Percentiles rank a stretch among this genome's conserved stretches.
Evolutionary conservation across 2,797 vertebrate species (phyloP).

Genomic region (Syndactyla subalaris): DNA sequence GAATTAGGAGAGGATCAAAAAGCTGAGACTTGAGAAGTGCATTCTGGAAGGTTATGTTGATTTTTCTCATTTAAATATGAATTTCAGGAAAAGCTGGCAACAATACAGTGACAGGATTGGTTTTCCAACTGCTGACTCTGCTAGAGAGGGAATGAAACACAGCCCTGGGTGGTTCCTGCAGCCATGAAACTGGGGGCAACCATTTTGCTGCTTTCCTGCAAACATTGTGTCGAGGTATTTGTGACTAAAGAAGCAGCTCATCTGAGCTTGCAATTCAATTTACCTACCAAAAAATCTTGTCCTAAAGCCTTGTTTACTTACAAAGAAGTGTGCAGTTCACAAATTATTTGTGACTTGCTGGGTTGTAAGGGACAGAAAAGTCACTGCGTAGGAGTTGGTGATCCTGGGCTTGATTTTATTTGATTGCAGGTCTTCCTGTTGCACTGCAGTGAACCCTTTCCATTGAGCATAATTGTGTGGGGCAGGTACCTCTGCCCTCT

Average conservation of each 20-base stretch:
- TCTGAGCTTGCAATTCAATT: neutral
- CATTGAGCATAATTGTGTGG: neutral
- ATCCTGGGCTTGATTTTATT: neutral
- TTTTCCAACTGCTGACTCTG: neutral
- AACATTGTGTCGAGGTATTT: rapidly evolving
- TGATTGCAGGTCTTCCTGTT: neutral
- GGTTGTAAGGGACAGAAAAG: neutral
- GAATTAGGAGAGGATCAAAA: neutral
- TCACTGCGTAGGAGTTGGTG: neutral
- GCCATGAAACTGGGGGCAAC: neutral
- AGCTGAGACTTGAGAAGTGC: neutral
- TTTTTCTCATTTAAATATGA: neutral
- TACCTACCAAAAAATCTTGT: neutral
- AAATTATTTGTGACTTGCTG: neutral
- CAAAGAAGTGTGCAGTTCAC: neutral
- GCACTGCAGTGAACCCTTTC: neutral
- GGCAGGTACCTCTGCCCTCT: neutral
- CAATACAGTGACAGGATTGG: neutral
- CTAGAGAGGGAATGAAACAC: neutral
- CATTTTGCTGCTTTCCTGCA: neutral
- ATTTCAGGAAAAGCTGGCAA: neutral
- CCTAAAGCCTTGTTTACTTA: neutral
- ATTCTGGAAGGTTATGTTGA: neutral
- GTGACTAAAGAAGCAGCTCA: neutral
- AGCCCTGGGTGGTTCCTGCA: neutral